phyloP scores from a whole-genome alignment of 2,113 vertebrate genomes.

The Heterotis niloticus region DNA sequence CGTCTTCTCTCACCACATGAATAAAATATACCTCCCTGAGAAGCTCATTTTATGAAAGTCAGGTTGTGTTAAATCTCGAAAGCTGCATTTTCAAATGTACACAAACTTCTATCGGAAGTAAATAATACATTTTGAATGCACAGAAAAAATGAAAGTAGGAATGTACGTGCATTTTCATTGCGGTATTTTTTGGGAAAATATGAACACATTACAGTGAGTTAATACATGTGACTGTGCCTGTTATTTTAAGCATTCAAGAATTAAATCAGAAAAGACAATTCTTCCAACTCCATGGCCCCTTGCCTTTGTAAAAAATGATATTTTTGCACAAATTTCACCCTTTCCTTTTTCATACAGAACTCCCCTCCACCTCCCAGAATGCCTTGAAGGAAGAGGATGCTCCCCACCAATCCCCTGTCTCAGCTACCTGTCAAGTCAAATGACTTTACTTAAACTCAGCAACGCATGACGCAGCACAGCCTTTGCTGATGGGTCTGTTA shows the following conservation, averaged over 20 bases:
- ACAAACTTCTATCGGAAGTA: background rate
- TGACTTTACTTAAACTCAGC: background rate
- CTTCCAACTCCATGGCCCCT: background rate
- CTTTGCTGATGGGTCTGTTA: background rate
- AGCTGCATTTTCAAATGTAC: background rate
- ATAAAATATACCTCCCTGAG: constrained; percentile 15
- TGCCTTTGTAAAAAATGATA: background rate
- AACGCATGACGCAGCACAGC: background rate
- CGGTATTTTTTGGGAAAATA: background rate
- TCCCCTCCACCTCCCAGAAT: too few species aligned
- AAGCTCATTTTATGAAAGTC: constrained; percentile 12
- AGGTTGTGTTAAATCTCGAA: constrained; percentile 7
- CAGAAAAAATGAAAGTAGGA: background rate
- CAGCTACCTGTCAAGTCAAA: background rate
- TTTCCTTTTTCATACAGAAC: background rate
- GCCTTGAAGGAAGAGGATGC: too few species aligned
- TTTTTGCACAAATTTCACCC: background rate
- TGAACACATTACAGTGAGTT: background rate
- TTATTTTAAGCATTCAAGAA: background rate
- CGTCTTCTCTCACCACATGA: background rate
- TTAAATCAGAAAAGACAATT: background rate
- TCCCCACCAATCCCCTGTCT: background rate
- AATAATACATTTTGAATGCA: background rate
- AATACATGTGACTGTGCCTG: background rate
- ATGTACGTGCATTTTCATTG: background rate